These are phyloP conservation scores for Apteryx mantelli DNA, from an alignment of 2,113 vertebrate species.

Conservation along the genomic window DNA sequence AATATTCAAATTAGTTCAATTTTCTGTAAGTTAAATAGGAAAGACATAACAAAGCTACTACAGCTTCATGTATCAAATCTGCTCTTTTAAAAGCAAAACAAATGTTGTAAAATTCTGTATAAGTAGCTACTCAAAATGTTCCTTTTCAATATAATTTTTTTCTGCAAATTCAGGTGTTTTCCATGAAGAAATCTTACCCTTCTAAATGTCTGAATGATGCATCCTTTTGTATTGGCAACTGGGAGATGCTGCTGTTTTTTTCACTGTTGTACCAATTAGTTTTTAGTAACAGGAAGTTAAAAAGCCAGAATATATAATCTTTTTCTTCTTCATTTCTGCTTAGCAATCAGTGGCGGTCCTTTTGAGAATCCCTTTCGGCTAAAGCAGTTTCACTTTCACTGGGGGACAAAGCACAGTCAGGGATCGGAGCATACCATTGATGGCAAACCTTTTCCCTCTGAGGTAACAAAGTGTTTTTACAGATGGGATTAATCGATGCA, in stretches of 20 bases:
- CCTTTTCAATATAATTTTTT: not conserved
- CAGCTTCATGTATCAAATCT: not conserved
- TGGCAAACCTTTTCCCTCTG: constrained; percentile 87
- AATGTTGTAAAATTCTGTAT: not conserved
- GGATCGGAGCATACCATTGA: constrained; percentile 94
- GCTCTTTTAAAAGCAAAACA: not conserved
- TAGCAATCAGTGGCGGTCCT: constrained; percentile 90
- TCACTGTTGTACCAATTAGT: not conserved
- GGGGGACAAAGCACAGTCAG: constrained; percentile 86
- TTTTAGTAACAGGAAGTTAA: not conserved
- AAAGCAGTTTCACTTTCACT: constrained; percentile 98
- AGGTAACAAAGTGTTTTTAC: constrained; percentile 76
- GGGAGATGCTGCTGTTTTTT: not conserved
- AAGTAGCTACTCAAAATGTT: not conserved
- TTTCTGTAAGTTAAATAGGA: not conserved
- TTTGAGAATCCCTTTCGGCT: constrained; percentile 89
- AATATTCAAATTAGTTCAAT: not conserved
- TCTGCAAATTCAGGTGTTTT: not conserved
- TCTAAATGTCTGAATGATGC: not conserved
- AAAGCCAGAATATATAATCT: not conserved
- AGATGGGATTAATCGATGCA: not conserved
- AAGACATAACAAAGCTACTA: not conserved
- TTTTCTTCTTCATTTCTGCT: not conserved
- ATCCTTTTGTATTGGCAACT: not conserved
- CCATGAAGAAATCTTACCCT: not conserved